phyloP scores from a whole-genome alignment of 2,113 vertebrate genomes.

The Zosterops pallidus region DNA sequence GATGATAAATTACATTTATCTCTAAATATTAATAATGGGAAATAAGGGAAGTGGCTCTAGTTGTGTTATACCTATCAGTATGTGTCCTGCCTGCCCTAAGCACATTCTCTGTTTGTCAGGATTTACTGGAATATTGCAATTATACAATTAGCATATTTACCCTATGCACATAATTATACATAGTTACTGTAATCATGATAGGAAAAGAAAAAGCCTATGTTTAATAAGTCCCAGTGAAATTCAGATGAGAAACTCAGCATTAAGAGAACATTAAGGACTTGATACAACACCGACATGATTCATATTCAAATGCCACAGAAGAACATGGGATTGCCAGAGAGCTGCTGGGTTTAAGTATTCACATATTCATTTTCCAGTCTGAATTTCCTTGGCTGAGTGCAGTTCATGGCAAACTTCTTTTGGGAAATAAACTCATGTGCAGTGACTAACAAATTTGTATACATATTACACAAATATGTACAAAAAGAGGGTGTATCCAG shows the following conservation, averaged over 20 bases:
- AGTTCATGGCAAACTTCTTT: background rate
- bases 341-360: background rate
- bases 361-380: background rate
- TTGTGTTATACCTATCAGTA: background rate
- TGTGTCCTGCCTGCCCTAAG: conserved; percentile 12
- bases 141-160: conserved; percentile 65
- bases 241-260: conserved; percentile 22
- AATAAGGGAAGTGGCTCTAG: background rate
- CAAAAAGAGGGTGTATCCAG: too few species aligned
- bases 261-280: conserved; percentile 17
- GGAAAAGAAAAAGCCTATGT: conserved; percentile 5
- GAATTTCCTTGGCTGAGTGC: background rate
- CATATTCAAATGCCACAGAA: background rate
- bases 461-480: accelerated
- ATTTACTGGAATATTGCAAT: conserved; percentile 21
- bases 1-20: background rate
- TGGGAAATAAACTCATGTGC: background rate
- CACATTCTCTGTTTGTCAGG: background rate
- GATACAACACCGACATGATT: background rate
- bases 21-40: background rate
- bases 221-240: conserved; percentile 51
- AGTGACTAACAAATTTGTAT: background rate
- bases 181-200: conserved; percentile 44
- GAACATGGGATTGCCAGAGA: background rate
- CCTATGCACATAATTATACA: conserved; percentile 36